These are phyloP conservation scores for Holcopasites calliopsidis DNA, from an alignment of 1,140 invertebrate species.

Conservation along the genomic window DNA sequence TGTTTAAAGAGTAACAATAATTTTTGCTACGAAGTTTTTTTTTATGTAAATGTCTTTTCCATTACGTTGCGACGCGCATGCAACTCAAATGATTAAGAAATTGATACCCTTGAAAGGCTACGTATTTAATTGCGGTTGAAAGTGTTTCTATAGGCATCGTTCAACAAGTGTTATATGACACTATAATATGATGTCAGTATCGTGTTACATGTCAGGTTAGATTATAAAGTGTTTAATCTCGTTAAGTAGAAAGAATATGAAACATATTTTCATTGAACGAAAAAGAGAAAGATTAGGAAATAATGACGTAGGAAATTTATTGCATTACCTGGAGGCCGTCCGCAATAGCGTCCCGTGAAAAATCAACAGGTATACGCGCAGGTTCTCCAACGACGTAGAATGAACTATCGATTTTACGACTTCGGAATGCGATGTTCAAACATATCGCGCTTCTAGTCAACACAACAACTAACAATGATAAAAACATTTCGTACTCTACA, in stretches of 20 bases:
- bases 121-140: too few species aligned
- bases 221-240: not conserved
- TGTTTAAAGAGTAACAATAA: not conserved
- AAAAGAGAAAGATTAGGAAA: not conserved
- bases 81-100: not conserved
- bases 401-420: constrained; percentile 30
- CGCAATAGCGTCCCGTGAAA: not conserved
- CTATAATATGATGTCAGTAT: not conserved
- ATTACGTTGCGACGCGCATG: not conserved
- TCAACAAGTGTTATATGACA: constrained; percentile 17
- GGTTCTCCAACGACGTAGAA: constrained; percentile 14
- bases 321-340: constrained; percentile 7
- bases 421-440: constrained; percentile 6
- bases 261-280: not conserved
- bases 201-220: not conserved
- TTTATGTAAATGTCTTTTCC: not conserved
- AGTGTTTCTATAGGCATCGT: not conserved
- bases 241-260: too few species aligned
- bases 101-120: too few species aligned
- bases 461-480: constrained; percentile 17
- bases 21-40: not conserved
- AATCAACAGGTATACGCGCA: constrained; percentile 35
- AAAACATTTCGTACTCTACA: too few species aligned
- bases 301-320: not conserved
- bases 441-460: constrained; percentile 22